Percentiles rank a stretch among this genome's conserved stretches.
phyloP scores from a whole-genome alignment of 2,888 invertebrate species.

The Spicauda simplicius region DNA sequence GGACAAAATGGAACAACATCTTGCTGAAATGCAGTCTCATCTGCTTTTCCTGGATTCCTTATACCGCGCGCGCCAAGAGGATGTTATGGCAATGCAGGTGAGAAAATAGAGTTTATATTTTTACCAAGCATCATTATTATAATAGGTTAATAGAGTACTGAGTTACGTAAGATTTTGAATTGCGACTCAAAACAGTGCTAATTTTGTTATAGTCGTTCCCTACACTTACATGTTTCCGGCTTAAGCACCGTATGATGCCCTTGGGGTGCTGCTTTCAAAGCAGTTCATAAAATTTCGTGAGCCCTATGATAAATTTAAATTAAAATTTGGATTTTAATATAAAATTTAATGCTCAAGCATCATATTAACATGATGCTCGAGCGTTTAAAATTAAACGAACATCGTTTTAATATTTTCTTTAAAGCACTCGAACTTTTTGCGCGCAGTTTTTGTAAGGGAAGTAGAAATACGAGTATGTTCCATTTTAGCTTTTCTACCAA shows the following conservation, averaged over 20 bases:
- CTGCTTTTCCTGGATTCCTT: slow-evolving; percentile 91
- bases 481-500: background rate
- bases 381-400: background rate
- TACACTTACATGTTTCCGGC: too few relatives aligned
- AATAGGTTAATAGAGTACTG: too few relatives aligned
- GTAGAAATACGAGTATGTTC: slow-evolving; percentile 1
- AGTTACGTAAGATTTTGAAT: too few relatives aligned
- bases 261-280: too few relatives aligned
- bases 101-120: slow-evolving; percentile 1
- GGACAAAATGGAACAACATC: slow-evolving; percentile 87
- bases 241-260: too few relatives aligned
- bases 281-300: too few relatives aligned
- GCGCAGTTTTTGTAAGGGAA: background rate
- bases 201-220: too few relatives aligned
- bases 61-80: slow-evolving; percentile 91
- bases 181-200: too few relatives aligned
- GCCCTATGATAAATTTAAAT: too few relatives aligned
- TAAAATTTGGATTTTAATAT: too few relatives aligned
- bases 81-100: slow-evolving; percentile 85
- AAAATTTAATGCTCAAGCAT: background rate
- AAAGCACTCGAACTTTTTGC: background rate
- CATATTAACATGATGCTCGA: background rate
- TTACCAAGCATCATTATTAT: too few relatives aligned
- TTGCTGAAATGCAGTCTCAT: slow-evolving; percentile 91
- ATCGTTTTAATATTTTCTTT: background rate